phyloP scores from a whole-genome alignment of 2,888 invertebrate genomes.

The Pycnomerus fuliginosus region DNA sequence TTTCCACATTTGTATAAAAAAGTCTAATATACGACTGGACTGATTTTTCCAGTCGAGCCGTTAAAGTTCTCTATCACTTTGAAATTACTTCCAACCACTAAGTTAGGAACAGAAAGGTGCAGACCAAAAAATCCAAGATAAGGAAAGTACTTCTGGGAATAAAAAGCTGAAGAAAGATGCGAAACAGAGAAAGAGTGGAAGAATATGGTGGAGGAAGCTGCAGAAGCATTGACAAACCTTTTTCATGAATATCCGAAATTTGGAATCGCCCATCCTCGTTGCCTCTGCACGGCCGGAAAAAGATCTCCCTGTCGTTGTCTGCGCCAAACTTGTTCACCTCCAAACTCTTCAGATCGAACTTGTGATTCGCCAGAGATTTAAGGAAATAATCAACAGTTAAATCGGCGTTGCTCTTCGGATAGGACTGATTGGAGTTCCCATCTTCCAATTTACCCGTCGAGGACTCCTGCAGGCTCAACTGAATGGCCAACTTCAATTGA shows the following conservation, averaged over 20 bases:
- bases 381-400: slow-evolving; percentile 58
- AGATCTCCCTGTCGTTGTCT: slow-evolving; percentile 46
- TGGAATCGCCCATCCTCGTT: slow-evolving; percentile 57
- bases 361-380: slow-evolving; percentile 55
- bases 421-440: slow-evolving; percentile 21
- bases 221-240: slow-evolving; percentile 41
- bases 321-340: slow-evolving; percentile 43
- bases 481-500: slow-evolving; percentile 56
- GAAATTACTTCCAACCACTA: too few species aligned
- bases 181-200: too few species aligned
- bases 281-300: slow-evolving; percentile 50
- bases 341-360: slow-evolving; percentile 51
- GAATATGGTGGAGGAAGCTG: too few species aligned
- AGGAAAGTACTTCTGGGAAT: too few species aligned
- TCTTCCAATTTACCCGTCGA: slow-evolving; percentile 33
- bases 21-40: too few species aligned
- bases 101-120: too few species aligned
- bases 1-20: too few species aligned
- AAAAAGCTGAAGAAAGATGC: too few species aligned
- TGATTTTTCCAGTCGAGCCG: too few species aligned
- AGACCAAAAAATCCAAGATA: too few species aligned
- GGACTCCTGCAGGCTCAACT: slow-evolving; percentile 56
- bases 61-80: too few species aligned
- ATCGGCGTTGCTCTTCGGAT: slow-evolving; percentile 54
- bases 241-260: slow-evolving; percentile 58